phyloP scores from a whole-genome alignment of 1,140 invertebrate species.

The Drosophila lini region DNA sequence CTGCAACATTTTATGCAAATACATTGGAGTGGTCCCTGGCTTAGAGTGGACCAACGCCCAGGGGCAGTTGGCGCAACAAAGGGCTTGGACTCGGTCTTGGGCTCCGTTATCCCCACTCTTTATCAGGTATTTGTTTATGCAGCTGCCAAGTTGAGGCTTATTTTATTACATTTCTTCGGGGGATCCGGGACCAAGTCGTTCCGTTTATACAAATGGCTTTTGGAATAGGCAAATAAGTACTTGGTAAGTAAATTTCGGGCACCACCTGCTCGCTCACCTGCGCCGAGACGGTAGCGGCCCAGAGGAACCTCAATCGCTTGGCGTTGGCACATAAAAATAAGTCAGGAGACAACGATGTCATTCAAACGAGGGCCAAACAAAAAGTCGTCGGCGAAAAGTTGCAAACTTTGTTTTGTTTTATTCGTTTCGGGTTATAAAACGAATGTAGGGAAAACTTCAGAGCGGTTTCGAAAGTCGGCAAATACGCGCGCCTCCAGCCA shows the following conservation, averaged over 20 bases:
- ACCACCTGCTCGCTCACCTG: slow-evolving; percentile 39
- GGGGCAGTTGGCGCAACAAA: slow-evolving; percentile 3
- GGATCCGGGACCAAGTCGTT: slow-evolving; percentile 25
- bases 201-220: slow-evolving; percentile 71
- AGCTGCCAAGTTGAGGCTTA: slow-evolving; percentile 68
- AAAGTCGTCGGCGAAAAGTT: slow-evolving; percentile 64
- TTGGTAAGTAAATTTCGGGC: slow-evolving; percentile 75
- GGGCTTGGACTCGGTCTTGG: slow-evolving; percentile 2
- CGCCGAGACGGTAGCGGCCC: background rate
- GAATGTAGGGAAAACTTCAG: slow-evolving; percentile 69
- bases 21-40: slow-evolving; percentile 35
- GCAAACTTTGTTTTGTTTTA: slow-evolving; percentile 76
- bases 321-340: slow-evolving; percentile 68
- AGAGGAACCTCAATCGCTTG: slow-evolving; percentile 34
- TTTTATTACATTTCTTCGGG: slow-evolving; percentile 68
- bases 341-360: slow-evolving; percentile 73
- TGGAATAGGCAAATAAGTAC: slow-evolving; percentile 78
- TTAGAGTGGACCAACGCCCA: slow-evolving; percentile 1
- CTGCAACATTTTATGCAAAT: slow-evolving; percentile 78
- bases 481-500: slow-evolving; percentile 49
- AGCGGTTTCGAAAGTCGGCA: slow-evolving; percentile 59
- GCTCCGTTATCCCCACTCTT: slow-evolving; percentile 23
- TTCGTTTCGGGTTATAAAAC: slow-evolving; percentile 75
- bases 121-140: slow-evolving; percentile 80
- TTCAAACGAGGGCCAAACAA: slow-evolving; percentile 62